Evolutionary conservation across 2,113 vertebrate species (phyloP).

Genomic region (Formicarius rufipectus): DNA sequence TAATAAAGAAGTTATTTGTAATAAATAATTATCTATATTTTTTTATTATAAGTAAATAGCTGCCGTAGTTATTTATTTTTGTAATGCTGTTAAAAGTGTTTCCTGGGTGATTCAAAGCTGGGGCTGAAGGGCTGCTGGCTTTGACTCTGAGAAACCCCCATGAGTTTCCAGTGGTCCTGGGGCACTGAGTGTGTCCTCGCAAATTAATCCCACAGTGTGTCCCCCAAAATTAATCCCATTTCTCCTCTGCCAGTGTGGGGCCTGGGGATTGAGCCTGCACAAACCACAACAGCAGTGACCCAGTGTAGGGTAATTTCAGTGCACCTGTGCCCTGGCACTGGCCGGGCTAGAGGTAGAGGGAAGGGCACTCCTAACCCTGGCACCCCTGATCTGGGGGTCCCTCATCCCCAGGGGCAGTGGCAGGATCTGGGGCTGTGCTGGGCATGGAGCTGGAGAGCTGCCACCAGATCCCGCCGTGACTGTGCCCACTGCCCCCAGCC

Average conservation of each 20-base stretch:
- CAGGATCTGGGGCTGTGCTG: neutral
- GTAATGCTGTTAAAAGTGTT: neutral
- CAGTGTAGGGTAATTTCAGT: neutral
- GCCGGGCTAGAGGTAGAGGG: neutral
- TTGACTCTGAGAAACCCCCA: rapidly evolving
- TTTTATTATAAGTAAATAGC: neutral
- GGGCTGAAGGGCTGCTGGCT: neutral
- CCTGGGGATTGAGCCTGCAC: neutral
- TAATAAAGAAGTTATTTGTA: neutral
- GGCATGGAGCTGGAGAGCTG: neutral
- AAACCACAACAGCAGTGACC: rapidly evolving
- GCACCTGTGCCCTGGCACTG: neutral
- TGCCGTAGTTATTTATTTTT: neutral
- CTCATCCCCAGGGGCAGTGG: rapidly evolving
- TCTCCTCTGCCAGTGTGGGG: neutral
- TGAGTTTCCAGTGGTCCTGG: neutral
- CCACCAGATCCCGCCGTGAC: neutral
- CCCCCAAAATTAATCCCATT: neutral
- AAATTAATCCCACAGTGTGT: neutral
- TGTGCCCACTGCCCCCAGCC: rapidly evolving
- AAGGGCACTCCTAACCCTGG: neutral
- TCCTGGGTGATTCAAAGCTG: neutral
- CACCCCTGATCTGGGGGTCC: rapidly evolving
- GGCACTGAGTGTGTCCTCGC: rapidly evolving
- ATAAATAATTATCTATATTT: neutral